Base-by-base conservation (phyloP, 2,113 vertebrate species). In the Lagopus leucura region DNA sequence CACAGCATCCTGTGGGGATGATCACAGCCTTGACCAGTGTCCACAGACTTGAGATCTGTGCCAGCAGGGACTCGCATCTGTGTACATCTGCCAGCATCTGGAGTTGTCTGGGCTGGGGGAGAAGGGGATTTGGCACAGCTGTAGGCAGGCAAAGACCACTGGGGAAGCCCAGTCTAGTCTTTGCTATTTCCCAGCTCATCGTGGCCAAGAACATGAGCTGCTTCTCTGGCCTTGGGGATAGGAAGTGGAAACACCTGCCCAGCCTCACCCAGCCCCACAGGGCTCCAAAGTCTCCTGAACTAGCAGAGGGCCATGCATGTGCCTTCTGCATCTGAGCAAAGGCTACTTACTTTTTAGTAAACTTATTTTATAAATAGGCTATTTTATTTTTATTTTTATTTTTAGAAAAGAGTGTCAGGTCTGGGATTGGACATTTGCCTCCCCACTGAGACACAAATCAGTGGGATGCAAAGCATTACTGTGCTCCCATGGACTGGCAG, bases 221-320 rank as follows among this genome's bases (percentile, higher is more conserved):
- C 30, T 9, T 72, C 83, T 79, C 25, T 1, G 0, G 66, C 3
- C 4, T 11, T 0, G 1, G 19, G n/a, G 6, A 3, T 0, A 67
- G 34, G 69, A 73, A 94, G 40, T 0, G 0, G 5, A 48, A 13
- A 32, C 86, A 50, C 60, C 30, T 73, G 76, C 67, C 13, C 1
- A 0, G 19, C 8, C 32, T 61, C 27, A 45, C 40, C 43, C 4
- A 0, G 1, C 3, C 30, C 61, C 8, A 10, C 0, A 2, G 32
- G 48, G 30, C 52, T 69, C 17, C 72, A 36, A 24, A 73, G 13
- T 24, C 2, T 36, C 79, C 83, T 45, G 71, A 83, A 67, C 1
- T n/a, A 28, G 22, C 57, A 4, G 13, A 11, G 30, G 60, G 34
- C 11, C 0, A 0, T 8, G 30, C 2, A 2, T 1, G 0, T n/a